Conservation (phyloP, 2,113 vertebrate species). For the Empidonax alnorum region DNA sequence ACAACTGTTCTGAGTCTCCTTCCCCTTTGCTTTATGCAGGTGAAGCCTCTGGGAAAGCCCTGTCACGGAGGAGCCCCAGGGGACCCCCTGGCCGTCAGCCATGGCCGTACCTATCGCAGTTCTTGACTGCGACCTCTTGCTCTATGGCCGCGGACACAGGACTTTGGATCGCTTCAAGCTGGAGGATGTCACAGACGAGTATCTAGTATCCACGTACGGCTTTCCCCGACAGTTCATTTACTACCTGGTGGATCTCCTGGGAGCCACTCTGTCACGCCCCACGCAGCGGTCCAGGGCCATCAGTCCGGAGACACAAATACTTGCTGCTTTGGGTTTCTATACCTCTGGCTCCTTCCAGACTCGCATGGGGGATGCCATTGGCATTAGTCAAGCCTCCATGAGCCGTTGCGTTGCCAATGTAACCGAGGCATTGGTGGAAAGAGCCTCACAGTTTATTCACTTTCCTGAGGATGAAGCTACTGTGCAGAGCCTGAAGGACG, state of each 20-base stretch:
- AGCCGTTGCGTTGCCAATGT: constrained; percentile 95
- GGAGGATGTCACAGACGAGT: constrained; percentile 87
- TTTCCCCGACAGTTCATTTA: constrained; percentile 93
- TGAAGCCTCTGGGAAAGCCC: background rate
- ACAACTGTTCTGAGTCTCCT: background rate
- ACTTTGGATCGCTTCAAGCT: constrained; percentile 93
- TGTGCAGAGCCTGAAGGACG: constrained; percentile 83
- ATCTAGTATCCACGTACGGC: constrained; percentile 88
- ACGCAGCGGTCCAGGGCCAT: constrained; percentile 95
- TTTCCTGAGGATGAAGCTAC: constrained; percentile 81
- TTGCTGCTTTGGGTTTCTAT: constrained; percentile 96
- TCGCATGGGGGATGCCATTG: constrained; percentile 94
- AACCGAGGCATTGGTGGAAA: constrained; percentile 91
- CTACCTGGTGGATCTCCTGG: constrained; percentile 90
- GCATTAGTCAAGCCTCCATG: constrained; percentile 98
- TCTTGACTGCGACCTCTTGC: constrained; percentile 93
- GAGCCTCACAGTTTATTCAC: constrained; percentile 87
- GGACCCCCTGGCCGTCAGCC: background rate
- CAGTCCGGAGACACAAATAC: constrained; percentile 94
- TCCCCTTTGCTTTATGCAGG: background rate
- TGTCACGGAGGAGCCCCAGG: background rate
- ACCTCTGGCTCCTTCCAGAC: constrained; percentile 96
- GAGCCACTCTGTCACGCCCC: constrained; percentile 83
- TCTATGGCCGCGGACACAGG: constrained; percentile 92
- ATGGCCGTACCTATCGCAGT: constrained; percentile 93